Evolutionary conservation across 2,797 vertebrate genomes (phyloP).

Genomic region (Numenius phaeopus): DNA sequence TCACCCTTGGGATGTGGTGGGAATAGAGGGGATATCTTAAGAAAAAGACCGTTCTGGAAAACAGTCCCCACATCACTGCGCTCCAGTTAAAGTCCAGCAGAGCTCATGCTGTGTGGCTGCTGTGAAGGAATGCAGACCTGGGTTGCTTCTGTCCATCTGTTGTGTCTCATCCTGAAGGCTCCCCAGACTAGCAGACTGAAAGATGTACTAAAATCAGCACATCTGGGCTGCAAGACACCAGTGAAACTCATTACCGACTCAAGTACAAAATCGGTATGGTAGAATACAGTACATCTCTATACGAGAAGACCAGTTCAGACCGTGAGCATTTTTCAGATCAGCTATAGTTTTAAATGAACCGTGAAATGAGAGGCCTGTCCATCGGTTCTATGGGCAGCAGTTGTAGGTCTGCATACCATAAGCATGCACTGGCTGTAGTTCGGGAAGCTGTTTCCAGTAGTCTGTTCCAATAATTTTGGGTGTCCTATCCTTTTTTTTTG

Average conservation of each 20-base stretch:
- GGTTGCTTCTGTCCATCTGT: not conserved
- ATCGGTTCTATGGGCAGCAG: not conserved
- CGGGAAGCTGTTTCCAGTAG: not conserved
- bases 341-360: not conserved
- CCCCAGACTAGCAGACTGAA: not conserved
- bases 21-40: not conserved
- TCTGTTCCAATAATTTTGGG: not conserved
- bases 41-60: not conserved
- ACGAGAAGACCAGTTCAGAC: not conserved
- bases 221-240: not conserved
- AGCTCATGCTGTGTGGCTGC: not conserved
- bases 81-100: not conserved
- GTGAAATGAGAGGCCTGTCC: not conserved
- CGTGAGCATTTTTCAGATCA: not conserved
- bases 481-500: not conserved
- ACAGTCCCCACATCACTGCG: not conserved
- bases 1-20: fast-evolving
- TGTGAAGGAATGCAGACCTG: not conserved
- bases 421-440: not conserved
- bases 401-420: not conserved
- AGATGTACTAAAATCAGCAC: not conserved
- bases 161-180: not conserved
- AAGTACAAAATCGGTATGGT: not conserved
- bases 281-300: not conserved
- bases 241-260: not conserved